Evolutionary conservation across 2,888 invertebrate genomes (phyloP).

Genomic region (Idaea biselata): DNA sequence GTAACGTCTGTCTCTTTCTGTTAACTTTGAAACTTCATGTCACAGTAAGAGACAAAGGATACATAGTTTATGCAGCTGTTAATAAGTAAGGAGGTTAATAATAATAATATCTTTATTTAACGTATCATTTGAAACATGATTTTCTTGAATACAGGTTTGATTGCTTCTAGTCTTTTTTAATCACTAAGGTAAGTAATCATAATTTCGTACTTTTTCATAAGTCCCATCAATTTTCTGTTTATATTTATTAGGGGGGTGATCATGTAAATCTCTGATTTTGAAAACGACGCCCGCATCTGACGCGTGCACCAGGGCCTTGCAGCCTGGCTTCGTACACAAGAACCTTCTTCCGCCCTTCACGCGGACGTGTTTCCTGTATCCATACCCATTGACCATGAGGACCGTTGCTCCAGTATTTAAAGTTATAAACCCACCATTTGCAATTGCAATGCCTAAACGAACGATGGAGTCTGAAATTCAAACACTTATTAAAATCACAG

Average conservation of each 20-base stretch:
- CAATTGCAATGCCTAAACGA: background rate
- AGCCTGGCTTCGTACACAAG: conserved; percentile 27
- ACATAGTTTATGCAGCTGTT: too few species aligned
- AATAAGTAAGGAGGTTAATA: too few species aligned
- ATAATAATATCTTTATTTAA: too few species aligned
- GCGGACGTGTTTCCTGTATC: background rate
- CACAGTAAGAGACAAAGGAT: too few species aligned
- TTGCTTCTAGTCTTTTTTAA: too few species aligned
- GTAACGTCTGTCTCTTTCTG: too few species aligned
- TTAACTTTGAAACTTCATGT: too few species aligned
- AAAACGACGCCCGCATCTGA: conserved; percentile 4
- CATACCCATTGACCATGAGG: background rate
- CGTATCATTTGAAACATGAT: too few species aligned
- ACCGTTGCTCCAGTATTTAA: background rate
- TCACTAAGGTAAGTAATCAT: background rate
- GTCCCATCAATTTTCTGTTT: conserved; percentile 1
- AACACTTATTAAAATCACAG: background rate
- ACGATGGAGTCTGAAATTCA: background rate
- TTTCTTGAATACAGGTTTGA: too few species aligned
- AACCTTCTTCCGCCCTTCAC: conserved; percentile 21
- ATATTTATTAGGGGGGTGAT: conserved; percentile 18
- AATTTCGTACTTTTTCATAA: background rate
- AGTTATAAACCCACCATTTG: background rate
- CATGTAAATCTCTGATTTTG: conserved; percentile 11
- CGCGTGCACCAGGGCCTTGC: conserved; percentile 26